phyloP scores from a whole-genome alignment of 2,797 vertebrate species.

The Phrynocephalus guinanensis region DNA sequence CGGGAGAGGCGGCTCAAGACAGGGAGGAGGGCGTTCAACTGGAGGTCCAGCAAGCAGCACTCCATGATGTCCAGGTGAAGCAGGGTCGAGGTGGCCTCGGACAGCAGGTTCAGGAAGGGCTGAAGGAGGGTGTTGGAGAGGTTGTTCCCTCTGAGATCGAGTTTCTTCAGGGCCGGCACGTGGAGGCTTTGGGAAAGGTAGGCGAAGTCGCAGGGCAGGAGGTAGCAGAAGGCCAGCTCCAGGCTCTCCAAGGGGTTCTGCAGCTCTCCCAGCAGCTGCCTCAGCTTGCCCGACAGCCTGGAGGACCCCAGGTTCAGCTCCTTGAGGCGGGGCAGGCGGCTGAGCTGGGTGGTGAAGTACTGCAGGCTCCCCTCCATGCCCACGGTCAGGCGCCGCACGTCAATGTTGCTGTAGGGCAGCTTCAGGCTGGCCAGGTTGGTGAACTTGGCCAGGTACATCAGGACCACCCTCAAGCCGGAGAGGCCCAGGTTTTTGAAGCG shows the following conservation, averaged over 20 bases:
- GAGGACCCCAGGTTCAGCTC: conserved; percentile 89
- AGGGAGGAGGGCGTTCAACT: conserved; percentile 80
- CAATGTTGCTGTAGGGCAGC: conserved; percentile 90
- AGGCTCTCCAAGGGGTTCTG: conserved; percentile 87
- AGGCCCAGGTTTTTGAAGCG: conserved; percentile 89
- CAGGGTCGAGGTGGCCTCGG: conserved; percentile 76
- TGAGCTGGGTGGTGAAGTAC: conserved; percentile 82
- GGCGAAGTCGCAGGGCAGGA: conserved; percentile 84
- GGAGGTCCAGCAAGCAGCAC: conserved; percentile 83
- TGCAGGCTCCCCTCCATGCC: conserved; percentile 81
- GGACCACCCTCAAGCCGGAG: conserved; percentile 81
- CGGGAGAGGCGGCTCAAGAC: conserved; percentile 77
- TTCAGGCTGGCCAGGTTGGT: conserved; percentile 83
- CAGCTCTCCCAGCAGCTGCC: conserved; percentile 86
- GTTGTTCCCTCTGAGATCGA: conserved; percentile 91
- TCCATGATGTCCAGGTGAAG: conserved; percentile 88
- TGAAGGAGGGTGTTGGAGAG: conserved; percentile 81
- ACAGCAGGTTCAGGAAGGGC: conserved; percentile 83
- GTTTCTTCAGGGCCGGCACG: conserved; percentile 80
- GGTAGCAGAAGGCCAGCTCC: conserved; percentile 89
- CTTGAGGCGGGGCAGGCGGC: conserved; percentile 78
- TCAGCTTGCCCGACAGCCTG: conserved; percentile 86
- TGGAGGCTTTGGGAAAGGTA: conserved; percentile 89
- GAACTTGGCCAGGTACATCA: conserved; percentile 84
- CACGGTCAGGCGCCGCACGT: conserved; percentile 77